Base-by-base conservation (phyloP, 2,797 vertebrate species). In the Xenentodon cancila region DNA sequence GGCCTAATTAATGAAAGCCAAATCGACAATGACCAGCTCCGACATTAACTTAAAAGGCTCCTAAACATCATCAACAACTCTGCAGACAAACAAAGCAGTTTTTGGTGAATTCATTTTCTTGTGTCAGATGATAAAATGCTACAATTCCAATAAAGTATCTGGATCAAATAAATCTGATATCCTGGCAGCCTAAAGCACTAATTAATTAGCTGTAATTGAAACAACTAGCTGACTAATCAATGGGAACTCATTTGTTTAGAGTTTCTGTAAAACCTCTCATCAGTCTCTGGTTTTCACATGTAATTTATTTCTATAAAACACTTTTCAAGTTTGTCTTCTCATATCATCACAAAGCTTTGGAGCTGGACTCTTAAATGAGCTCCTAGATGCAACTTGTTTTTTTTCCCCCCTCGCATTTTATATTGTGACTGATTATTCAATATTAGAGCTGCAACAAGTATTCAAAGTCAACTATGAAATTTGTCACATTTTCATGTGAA, bases 1-100 rank as follows among this genome's bases (percentile, higher is more conserved):
- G 48, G 34, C 18, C 48, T 49, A 45, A 66, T 75, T 71, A 62
- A 32, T 27, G 17, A 47, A 64, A 65, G 18, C 22, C 45, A 32
- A 30, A 52, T 55, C 40, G 66, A 40, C 37, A 40, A 40, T 40
- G 37, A 5, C 37, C 37, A 40, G 37, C 37, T 40, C 37, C 12
- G 13, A 49, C 37, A 66, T 18, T 16, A 18, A 7, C 22, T 49
- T 63, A 60, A 34, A 77, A 43, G 46, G 37, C 15, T 45, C 45
- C 45, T 25, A 7, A 52, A 50, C 56, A n/a, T 55, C 49, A 71
- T 18, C 42, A 56, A 8, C 42, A 56, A 8, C n/a, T 40, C 17
- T 61, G 37, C 11, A 40, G 7, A 61, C 40, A 50, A 53, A 65
- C 64, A 59, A 59, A 37, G n/a, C 9, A 53, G 13, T 1, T 43